A percentile compares a stretch with the other conserved stretches of the same genome.
These are phyloP conservation scores for Zaprionus ornatus DNA, from an alignment of 1,140 invertebrate genomes.

Conservation along the genomic window DNA sequence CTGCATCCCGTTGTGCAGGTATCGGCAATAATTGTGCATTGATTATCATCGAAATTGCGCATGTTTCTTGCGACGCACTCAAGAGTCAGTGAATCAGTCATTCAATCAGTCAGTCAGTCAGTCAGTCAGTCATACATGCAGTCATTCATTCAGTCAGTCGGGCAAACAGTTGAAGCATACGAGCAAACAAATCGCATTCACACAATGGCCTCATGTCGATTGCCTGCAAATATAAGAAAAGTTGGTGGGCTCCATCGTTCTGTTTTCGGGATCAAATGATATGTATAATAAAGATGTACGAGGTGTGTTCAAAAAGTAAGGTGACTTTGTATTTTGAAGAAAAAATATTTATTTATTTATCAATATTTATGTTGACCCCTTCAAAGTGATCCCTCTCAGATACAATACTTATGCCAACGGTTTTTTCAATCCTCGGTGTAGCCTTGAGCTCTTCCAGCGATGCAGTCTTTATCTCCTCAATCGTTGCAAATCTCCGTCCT, in stretches of 20 bases:
- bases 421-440: too few species aligned
- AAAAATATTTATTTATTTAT: too few species aligned
- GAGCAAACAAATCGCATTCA: slow-evolving; percentile 8
- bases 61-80: slow-evolving; percentile 33
- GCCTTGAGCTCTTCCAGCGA: too few species aligned
- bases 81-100: slow-evolving; percentile 11
- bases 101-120: slow-evolving; percentile 34
- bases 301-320: too few species aligned
- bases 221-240: not conserved
- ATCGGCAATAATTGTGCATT: slow-evolving; percentile 70
- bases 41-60: slow-evolving; percentile 71
- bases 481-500: too few species aligned
- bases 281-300: not conserved
- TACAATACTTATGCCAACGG: too few species aligned
- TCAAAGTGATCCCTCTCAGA: too few species aligned
- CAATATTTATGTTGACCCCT: too few species aligned
- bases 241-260: not conserved
- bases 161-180: not conserved
- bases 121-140: slow-evolving; percentile 3
- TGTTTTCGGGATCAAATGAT: not conserved
- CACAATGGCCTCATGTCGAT: not conserved
- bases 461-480: too few species aligned
- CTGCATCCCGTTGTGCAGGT: slow-evolving; percentile 21
- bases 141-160: slow-evolving; percentile 8
- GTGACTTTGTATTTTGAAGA: too few species aligned